Conservation (phyloP, 2,797 vertebrate species). For the Macrochelys suwanniensis region DNA sequence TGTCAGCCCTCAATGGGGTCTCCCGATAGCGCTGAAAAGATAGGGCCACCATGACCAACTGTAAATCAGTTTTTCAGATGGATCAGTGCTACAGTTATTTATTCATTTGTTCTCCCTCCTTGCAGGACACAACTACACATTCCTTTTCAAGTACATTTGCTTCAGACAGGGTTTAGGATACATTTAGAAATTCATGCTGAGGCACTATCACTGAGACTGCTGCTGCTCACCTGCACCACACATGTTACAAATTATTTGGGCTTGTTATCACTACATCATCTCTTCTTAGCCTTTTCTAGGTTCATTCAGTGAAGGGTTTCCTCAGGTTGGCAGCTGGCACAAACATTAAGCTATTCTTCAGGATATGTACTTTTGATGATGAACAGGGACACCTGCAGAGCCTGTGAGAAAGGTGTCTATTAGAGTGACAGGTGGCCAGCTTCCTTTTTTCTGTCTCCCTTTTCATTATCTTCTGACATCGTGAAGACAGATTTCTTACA, state of each 20-base stretch:
- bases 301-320: not conserved
- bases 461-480: not conserved
- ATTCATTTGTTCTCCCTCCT: not conserved
- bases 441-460: not conserved
- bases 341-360: not conserved
- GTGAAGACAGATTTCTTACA: not conserved
- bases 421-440: not conserved
- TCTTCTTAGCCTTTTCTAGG: not conserved
- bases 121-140: not conserved
- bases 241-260: not conserved
- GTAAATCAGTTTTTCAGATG: slow-evolving; percentile 7
- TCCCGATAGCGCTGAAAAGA: not conserved
- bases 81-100: not conserved
- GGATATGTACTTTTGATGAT: not conserved
- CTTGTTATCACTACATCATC: not conserved
- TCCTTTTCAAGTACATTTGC: not conserved
- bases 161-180: not conserved
- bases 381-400: not conserved
- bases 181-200: not conserved
- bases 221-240: not conserved
- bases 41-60: not conserved
- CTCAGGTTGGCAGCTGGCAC: slow-evolving; percentile 4
- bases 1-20: not conserved
- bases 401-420: not conserved
- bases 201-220: not conserved